A percentile compares a stretch with the other conserved stretches of the same genome.
phyloP scores from a whole-genome alignment of 2,113 vertebrate genomes.

The Acinonyx jubatus region DNA sequence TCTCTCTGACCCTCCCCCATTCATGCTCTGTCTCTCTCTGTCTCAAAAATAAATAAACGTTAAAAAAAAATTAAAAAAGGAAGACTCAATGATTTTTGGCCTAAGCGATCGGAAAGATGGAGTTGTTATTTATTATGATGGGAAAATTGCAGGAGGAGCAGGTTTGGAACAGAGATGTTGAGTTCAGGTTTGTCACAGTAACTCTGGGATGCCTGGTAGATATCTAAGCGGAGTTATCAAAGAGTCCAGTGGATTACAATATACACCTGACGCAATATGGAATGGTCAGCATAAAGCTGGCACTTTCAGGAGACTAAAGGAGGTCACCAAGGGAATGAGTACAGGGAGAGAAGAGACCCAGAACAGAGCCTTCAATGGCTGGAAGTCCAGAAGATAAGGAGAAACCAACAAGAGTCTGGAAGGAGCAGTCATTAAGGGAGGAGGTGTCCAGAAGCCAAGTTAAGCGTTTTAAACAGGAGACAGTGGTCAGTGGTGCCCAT shows the following conservation, averaged over 20 bases:
- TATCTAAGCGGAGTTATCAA: not conserved
- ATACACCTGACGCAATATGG: not conserved
- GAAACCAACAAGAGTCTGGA: not conserved
- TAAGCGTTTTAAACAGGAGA: not conserved
- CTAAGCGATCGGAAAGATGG: not conserved
- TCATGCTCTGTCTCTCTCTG: too few relatives aligned
- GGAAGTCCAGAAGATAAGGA: not conserved
- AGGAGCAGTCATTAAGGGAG: not conserved
- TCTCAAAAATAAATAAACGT: too few relatives aligned
- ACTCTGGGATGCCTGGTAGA: not conserved
- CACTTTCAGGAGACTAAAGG: not conserved
- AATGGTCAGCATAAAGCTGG: not conserved
- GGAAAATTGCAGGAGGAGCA: not conserved
- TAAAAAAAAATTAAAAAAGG: too few relatives aligned
- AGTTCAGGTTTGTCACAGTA: not conserved
- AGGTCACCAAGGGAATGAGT: not conserved
- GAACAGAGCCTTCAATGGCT: not conserved
- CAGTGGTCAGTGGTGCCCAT: fast-evolving
- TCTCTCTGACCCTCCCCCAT: too few relatives aligned
- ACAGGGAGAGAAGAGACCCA: not conserved
- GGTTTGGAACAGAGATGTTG: not conserved
- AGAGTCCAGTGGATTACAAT: not conserved
- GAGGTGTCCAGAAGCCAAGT: too few relatives aligned
- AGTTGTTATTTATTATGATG: not conserved
- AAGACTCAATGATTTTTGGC: not conserved